Evolutionary conservation across 2,113 vertebrate species (phyloP).

Genomic region (Gavialis gangeticus): DNA sequence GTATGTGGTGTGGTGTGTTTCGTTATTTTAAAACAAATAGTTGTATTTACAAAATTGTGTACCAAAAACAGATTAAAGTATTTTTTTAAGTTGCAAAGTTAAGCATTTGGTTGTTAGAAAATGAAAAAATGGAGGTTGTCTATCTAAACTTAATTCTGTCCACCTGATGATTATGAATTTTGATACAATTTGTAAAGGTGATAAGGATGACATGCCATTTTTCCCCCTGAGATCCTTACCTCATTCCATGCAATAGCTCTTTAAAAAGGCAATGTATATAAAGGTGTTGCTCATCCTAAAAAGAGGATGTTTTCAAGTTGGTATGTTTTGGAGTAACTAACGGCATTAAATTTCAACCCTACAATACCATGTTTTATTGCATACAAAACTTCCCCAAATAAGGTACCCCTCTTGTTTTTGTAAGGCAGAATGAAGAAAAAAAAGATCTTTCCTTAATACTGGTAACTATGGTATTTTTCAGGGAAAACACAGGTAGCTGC

Average conservation of each 20-base stretch:
- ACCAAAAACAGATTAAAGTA: background rate
- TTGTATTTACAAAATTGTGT: background rate
- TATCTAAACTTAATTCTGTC: background rate
- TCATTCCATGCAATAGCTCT: background rate
- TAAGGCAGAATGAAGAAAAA: too few relatives aligned
- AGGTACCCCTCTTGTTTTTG: too few relatives aligned
- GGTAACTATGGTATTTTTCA: too few relatives aligned
- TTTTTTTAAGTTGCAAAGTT: background rate
- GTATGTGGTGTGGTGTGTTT: too few relatives aligned
- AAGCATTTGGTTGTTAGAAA: background rate
- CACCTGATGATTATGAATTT: background rate
- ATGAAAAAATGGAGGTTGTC: background rate
- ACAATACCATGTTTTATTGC: background rate
- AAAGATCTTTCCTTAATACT: too few relatives aligned
- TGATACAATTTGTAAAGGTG: background rate
- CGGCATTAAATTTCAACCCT: accelerated
- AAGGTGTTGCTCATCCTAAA: background rate
- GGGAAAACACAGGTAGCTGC: too few relatives aligned
- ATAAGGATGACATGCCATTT: accelerated
- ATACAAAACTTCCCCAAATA: too few relatives aligned
- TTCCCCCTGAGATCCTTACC: background rate
- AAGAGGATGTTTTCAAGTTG: background rate
- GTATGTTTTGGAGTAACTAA: background rate
- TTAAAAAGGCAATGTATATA: background rate
- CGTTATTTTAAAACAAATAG: background rate